Percentiles rank a stretch among this genome's conserved stretches.
These are phyloP conservation scores for Plutomurus gul DNA, from an alignment of 1,140 invertebrate genomes.

Conservation along the genomic window DNA sequence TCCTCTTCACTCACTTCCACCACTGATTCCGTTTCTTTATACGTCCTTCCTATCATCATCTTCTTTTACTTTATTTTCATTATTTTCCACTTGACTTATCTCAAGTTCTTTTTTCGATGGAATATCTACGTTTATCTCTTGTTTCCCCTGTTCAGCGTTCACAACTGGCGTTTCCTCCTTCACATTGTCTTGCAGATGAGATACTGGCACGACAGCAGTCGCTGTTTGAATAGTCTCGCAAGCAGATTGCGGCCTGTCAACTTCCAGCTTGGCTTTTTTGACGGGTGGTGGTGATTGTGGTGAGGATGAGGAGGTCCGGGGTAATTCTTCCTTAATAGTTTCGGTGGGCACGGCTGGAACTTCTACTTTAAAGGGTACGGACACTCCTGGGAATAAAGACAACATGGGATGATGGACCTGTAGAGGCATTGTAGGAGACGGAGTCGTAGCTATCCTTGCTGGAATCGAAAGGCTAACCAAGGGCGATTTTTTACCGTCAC, in stretches of 20 bases:
- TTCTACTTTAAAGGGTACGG: constrained; percentile 39
- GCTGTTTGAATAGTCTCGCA: background rate
- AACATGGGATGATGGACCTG: constrained; percentile 10
- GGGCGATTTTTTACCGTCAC: background rate
- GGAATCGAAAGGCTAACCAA: background rate
- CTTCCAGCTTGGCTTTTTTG: background rate
- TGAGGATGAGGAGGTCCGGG: background rate
- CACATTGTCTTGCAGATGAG: background rate
- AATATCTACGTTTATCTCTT: background rate
- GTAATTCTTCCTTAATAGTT: background rate
- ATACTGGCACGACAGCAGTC: background rate
- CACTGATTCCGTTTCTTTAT: background rate
- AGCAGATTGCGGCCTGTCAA: background rate
- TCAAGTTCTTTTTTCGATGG: background rate
- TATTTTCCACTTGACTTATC: background rate
- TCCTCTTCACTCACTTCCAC: background rate
- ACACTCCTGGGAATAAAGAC: constrained; percentile 40
- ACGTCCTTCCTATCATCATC: background rate
- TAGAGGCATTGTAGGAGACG: background rate
- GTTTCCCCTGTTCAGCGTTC: background rate
- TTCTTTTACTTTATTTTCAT: background rate
- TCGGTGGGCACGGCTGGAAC: background rate
- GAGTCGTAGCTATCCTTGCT: background rate
- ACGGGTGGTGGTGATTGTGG: background rate
- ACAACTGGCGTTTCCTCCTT: background rate